phyloP scores from a whole-genome alignment of 2,888 invertebrate species.

The Phalangium opilio region DNA sequence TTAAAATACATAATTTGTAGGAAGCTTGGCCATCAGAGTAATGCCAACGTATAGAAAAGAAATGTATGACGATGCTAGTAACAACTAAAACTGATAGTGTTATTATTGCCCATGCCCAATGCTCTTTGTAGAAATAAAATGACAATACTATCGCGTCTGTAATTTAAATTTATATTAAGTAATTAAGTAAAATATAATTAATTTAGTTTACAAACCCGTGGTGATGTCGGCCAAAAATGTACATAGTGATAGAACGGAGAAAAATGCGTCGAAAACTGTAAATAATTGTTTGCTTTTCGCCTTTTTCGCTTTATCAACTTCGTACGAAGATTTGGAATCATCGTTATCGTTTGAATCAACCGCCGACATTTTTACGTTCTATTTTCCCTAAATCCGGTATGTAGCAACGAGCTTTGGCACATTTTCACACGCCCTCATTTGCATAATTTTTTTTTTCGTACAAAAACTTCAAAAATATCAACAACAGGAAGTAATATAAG shows the following conservation, averaged over 20 bases:
- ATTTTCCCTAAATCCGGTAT: too few relatives aligned
- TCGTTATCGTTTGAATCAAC: too few relatives aligned
- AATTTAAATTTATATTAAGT: neutral
- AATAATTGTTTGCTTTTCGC: conserved; percentile 22
- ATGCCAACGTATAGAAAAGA: conserved; percentile 54
- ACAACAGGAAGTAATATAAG: too few relatives aligned
- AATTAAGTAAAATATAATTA: neutral
- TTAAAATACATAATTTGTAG: conserved; percentile 16
- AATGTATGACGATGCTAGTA: conserved; percentile 57
- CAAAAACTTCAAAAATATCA: too few relatives aligned
- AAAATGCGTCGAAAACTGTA: conserved; percentile 39
- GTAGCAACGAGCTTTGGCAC: too few relatives aligned
- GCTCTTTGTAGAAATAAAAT: conserved; percentile 10
- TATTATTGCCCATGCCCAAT: conserved; percentile 28
- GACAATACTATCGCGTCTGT: conserved; percentile 13
- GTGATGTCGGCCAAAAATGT: conserved; percentile 43
- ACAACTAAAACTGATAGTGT: conserved; percentile 53
- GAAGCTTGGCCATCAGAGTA: conserved; percentile 14
- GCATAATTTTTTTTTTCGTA: too few relatives aligned
- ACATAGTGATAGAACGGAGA: conserved; percentile 42
- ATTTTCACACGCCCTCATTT: too few relatives aligned
- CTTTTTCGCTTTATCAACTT: too few relatives aligned
- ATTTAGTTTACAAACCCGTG: conserved; percentile 36
- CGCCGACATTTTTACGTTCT: too few relatives aligned
- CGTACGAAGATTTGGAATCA: too few relatives aligned